phyloP scores from a whole-genome alignment of 2,888 invertebrate genomes.

The Thumatha senex region DNA sequence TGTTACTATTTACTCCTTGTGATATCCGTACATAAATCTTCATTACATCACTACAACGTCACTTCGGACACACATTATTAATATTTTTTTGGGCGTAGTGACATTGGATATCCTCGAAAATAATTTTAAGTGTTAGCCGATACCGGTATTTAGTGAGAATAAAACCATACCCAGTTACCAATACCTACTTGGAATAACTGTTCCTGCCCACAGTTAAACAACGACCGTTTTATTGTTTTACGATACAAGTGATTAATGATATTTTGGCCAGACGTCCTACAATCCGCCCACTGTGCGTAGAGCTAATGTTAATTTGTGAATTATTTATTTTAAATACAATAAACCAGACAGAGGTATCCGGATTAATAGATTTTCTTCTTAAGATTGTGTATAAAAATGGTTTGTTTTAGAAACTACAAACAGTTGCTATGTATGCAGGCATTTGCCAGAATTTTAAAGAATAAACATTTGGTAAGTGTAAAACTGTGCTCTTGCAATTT shows the following conservation, averaged over 20 bases:
- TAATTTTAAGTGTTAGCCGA: not conserved
- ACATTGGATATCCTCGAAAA: conserved; percentile 1
- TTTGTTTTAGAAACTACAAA: not conserved
- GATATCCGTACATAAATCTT: not conserved
- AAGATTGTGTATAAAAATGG: not conserved
- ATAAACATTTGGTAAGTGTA: not conserved
- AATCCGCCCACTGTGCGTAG: conserved; percentile 34
- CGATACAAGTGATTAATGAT: conserved; percentile 31
- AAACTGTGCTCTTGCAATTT: not conserved
- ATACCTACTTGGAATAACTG: conserved; percentile 23
- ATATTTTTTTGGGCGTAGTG: not conserved
- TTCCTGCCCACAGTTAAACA: conserved; percentile 26
- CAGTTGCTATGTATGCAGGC: no score
- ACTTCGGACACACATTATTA: not conserved
- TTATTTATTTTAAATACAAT: conserved; percentile 24
- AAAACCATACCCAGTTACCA: conserved; percentile 9
- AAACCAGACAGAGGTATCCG: conserved; percentile 5
- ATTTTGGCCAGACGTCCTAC: conserved; percentile 34
- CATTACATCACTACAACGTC: not conserved
- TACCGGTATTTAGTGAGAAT: not conserved
- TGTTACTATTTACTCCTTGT: not conserved
- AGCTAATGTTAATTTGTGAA: conserved; percentile 22
- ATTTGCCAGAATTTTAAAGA: not conserved
- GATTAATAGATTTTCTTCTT: conserved; percentile 9
- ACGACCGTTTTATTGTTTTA: conserved; percentile 39